phyloP scores from a whole-genome alignment of 2,797 vertebrate species.

The Antennarius maculatus region DNA sequence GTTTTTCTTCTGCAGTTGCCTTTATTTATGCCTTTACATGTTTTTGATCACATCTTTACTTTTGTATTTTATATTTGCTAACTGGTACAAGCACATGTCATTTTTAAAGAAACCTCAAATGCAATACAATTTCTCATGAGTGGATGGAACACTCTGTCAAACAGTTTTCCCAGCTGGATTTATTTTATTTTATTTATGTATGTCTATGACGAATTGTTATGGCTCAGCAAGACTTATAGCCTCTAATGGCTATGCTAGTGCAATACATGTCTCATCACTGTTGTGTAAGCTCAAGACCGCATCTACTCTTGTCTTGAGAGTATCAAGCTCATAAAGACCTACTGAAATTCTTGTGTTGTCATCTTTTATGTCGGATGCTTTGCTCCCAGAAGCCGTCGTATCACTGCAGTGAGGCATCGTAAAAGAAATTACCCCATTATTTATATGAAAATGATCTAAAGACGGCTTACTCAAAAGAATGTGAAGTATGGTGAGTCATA shows the following conservation, averaged over 20 bases:
- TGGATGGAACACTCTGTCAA: conserved; percentile 46
- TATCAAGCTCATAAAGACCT: conserved; percentile 27
- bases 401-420: conserved; percentile 63
- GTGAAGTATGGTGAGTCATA: conserved; percentile 56
- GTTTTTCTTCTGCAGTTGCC: conserved; percentile 18
- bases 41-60: conserved; percentile 34
- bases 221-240: conserved; percentile 47
- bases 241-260: conserved; percentile 62
- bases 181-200: background rate
- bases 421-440: conserved; percentile 53
- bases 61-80: conserved; percentile 13
- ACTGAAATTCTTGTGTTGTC: conserved; percentile 33
- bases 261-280: conserved; percentile 80
- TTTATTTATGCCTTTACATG: conserved; percentile 49
- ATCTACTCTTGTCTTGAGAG: conserved; percentile 23
- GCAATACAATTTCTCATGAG: conserved; percentile 50
- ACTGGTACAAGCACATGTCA: conserved; percentile 16
- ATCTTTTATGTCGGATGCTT: conserved; percentile 53
- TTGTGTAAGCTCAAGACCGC: conserved; percentile 33
- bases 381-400: conserved; percentile 70
- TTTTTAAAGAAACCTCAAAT: conserved; percentile 46
- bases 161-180: conserved; percentile 41
- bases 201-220: conserved; percentile 15
- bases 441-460: conserved; percentile 60
- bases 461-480: conserved; percentile 70